These are phyloP conservation scores for Chorisops tibialis DNA, from an alignment of 2,888 invertebrate genomes.

Conservation along the genomic window DNA sequence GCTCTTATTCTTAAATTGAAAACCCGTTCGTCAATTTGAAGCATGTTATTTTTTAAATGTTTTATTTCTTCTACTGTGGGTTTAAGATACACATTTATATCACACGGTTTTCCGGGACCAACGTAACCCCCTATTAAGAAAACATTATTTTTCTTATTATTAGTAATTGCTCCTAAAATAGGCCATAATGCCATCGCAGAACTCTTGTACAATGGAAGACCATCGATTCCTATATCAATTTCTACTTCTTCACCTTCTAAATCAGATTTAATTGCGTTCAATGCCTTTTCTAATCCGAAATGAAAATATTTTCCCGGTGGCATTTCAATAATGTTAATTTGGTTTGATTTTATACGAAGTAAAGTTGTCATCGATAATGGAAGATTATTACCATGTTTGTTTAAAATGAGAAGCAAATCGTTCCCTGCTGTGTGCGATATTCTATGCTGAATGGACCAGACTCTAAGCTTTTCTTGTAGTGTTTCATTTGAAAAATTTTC, in stretches of 20 bases:
- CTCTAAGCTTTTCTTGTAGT: no score
- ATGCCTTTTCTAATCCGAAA: background rate
- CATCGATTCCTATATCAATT: constrained; percentile 5
- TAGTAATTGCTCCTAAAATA: background rate
- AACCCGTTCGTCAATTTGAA: background rate
- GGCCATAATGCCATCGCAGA: background rate
- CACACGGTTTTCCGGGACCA: background rate
- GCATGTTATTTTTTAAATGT: background rate
- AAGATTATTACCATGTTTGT: no score
- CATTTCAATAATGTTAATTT: background rate
- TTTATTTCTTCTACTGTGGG: background rate
- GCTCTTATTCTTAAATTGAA: background rate
- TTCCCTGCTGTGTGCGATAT: no score
- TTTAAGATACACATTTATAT: background rate
- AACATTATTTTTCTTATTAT: background rate
- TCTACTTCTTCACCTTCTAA: background rate
- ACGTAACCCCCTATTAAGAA: background rate
- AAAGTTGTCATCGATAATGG: no score
- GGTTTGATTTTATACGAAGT: background rate
- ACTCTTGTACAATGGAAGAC: background rate
- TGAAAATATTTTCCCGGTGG: background rate
- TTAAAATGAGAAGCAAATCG: no score
- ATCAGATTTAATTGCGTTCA: background rate
- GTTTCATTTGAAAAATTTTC: no score
- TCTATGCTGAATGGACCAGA: no score